phyloP scores from a whole-genome alignment of 1,140 invertebrate species.

The Caenorhabditis brenneri region DNA sequence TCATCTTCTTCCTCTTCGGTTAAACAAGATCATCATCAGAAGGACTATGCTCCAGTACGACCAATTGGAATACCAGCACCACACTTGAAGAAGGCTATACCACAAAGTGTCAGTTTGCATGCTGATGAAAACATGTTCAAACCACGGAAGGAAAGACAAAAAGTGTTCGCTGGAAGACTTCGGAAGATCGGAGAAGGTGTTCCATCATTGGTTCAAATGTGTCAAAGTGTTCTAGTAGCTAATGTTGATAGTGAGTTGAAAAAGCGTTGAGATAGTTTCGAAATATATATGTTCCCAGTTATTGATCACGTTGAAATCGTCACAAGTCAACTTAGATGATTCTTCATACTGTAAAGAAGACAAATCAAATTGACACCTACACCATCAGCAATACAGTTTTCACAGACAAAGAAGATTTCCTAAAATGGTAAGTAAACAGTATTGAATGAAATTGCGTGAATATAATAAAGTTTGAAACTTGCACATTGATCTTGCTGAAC shows the following conservation, averaged over 20 bases:
- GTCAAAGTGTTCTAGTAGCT: background rate
- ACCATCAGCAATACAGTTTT: background rate
- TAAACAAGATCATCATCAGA: background rate
- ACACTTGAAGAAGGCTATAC: background rate
- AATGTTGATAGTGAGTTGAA: slow-evolving; percentile 11
- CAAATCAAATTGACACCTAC: slow-evolving; percentile 1
- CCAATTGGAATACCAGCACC: background rate
- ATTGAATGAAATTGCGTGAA: no score
- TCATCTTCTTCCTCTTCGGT: background rate
- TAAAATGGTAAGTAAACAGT: background rate
- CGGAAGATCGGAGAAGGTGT: background rate
- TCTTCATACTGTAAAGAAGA: background rate
- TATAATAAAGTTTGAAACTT: no score
- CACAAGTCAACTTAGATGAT: background rate
- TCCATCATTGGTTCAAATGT: background rate
- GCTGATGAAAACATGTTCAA: slow-evolving; percentile 35
- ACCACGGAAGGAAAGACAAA: slow-evolving; percentile 16
- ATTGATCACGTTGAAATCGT: slow-evolving; percentile 7
- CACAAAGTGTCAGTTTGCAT: slow-evolving; percentile 7
- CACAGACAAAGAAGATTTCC: background rate
- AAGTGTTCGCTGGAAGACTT: slow-evolving; percentile 7
- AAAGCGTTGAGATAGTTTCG: background rate
- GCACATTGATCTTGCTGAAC: no score
- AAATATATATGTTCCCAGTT: background rate
- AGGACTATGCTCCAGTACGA: background rate